Percentiles rank a stretch among this genome's conserved stretches.
phyloP scores from a whole-genome alignment of 2,888 invertebrate genomes.

The Vanessa cardui region DNA sequence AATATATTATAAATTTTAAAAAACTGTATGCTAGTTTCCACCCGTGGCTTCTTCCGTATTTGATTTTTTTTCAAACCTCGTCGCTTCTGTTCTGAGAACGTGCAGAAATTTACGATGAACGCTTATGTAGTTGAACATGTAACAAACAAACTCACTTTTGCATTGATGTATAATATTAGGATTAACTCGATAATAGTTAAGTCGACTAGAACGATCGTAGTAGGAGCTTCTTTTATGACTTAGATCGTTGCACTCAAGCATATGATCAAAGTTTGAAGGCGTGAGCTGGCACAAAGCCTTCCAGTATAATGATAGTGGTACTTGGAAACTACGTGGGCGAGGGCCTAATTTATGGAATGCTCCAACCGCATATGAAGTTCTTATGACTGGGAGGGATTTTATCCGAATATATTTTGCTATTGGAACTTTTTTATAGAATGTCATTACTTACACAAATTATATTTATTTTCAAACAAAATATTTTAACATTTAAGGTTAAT shows the following conservation, averaged over 20 bases:
- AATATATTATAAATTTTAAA: too few species aligned
- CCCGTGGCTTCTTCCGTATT: too few species aligned
- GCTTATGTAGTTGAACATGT: too few species aligned
- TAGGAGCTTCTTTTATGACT: slow-evolving; percentile 23
- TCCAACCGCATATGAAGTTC: slow-evolving; percentile 39
- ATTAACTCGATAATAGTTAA: neutral
- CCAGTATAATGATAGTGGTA: slow-evolving; percentile 36
- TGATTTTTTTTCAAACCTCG: too few species aligned
- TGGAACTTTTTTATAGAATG: neutral
- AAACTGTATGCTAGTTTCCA: too few species aligned
- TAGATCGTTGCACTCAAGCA: slow-evolving; percentile 35
- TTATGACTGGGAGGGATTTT: slow-evolving; percentile 27
- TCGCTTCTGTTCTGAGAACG: too few species aligned
- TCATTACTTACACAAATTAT: too few species aligned
- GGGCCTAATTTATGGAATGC: slow-evolving; percentile 54
- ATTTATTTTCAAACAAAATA: too few species aligned
- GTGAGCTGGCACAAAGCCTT: slow-evolving; percentile 40
- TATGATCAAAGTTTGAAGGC: slow-evolving; percentile 37
- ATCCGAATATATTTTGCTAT: slow-evolving; percentile 21
- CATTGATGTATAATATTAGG: too few species aligned
- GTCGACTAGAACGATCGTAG: slow-evolving; percentile 17
- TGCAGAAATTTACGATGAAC: too few species aligned
- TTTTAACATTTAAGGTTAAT: too few species aligned
- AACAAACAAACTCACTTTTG: too few species aligned
- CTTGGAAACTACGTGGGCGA: slow-evolving; percentile 56